Evolutionary conservation across 2,888 invertebrate genomes (phyloP).

Genomic region (Yponomeuta malinellus): DNA sequence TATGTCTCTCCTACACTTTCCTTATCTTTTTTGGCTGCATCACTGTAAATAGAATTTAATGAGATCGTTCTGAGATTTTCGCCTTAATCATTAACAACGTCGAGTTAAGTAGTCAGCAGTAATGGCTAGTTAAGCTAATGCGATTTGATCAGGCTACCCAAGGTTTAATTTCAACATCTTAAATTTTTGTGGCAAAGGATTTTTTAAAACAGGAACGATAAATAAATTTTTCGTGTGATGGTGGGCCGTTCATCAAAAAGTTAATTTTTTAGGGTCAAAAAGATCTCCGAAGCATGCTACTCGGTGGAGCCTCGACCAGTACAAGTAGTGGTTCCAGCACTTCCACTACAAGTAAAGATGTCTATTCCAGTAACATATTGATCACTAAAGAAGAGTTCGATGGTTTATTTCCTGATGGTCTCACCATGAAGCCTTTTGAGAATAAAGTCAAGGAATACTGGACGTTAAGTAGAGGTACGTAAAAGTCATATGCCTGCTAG

Average conservation of each 20-base stretch:
- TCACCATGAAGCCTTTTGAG: conserved; percentile 25
- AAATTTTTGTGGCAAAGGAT: not conserved
- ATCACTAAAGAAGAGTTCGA: conserved; percentile 45
- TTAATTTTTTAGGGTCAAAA: conserved; percentile 47
- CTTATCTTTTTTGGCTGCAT: no score
- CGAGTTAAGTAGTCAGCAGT: no score
- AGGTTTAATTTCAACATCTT: not conserved
- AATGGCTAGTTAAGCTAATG: no score
- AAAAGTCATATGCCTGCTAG: not conserved
- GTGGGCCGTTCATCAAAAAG: not conserved
- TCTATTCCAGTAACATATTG: conserved; percentile 20
- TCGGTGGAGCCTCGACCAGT: conserved; percentile 35
- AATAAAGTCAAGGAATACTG: conserved; percentile 37
- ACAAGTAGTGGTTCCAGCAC: conserved; percentile 22
- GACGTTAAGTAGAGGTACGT: conserved; percentile 45
- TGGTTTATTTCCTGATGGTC: conserved; percentile 45
- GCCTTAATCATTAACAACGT: no score
- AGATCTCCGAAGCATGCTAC: conserved; percentile 52
- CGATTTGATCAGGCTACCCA: not conserved
- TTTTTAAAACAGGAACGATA: not conserved
- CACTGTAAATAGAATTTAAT: no score
- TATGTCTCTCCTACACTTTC: no score
- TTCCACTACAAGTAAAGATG: conserved; percentile 21
- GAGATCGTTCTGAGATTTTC: no score
- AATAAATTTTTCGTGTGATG: not conserved